Percentiles rank a stretch among this genome's conserved stretches.
phyloP scores from a whole-genome alignment of 1,140 invertebrate genomes.

The Aporrectodea caliginosa region DNA sequence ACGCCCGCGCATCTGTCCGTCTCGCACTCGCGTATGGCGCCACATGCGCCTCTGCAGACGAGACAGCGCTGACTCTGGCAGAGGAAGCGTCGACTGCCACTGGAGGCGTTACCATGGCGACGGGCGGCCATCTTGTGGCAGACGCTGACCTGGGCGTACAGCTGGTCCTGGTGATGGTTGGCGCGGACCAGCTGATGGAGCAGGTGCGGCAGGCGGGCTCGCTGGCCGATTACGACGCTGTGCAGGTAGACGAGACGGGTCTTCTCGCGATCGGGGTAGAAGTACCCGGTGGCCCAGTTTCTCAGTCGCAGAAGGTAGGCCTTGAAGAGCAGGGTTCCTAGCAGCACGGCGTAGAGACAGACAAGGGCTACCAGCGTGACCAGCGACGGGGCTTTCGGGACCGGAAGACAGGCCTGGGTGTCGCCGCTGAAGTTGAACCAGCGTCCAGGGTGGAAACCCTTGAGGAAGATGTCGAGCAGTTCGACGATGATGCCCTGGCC shows the following conservation, averaged over 20 bases:
- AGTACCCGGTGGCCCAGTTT: constrained; percentile 30
- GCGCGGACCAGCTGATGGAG: constrained; percentile 12
- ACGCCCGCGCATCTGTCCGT: constrained; percentile 26
- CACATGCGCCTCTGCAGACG: not conserved
- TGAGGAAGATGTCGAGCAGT: constrained; percentile 23
- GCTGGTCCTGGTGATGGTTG: constrained; percentile 15
- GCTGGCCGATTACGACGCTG: constrained; percentile 23
- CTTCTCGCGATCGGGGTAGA: constrained; percentile 32
- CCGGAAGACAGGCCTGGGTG: not conserved
- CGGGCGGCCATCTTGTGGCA: not conserved
- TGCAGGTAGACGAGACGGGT: constrained; percentile 28
- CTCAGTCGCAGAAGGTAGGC: constrained; percentile 30
- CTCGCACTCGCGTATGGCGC: constrained; percentile 5
- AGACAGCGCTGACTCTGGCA: not conserved
- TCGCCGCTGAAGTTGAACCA: constrained; percentile 19
- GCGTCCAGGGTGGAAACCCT: constrained; percentile 23
- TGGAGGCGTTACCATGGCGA: not conserved
- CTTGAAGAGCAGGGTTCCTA: constrained; percentile 19
- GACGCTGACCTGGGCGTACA: not conserved
- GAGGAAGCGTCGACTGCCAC: not conserved
- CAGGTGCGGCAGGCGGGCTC: constrained; percentile 13
- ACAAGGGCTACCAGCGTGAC: constrained; percentile 18
- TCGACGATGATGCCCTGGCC: constrained; percentile 27
- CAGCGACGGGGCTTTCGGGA: not conserved
- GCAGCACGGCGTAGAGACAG: constrained; percentile 10